Evolutionary conservation across 2,797 vertebrate genomes (phyloP), one percentile per base, ranked within the genome.

Genomic region (Enteromius afrohamiltoni): DNA sequence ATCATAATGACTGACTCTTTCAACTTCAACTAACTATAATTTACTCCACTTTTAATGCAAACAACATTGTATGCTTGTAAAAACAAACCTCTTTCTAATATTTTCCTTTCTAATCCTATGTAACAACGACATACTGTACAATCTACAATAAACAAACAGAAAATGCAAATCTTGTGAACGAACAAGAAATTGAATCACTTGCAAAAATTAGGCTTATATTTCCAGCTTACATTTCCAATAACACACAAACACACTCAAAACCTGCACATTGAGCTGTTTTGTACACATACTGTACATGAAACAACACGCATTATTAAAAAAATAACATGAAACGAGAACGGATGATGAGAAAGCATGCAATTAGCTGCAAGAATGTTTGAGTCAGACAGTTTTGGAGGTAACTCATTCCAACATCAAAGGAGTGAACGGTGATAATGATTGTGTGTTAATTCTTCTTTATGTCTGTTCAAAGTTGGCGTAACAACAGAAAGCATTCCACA

Each of bases 331-430:
- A 23, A 58, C 21, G 19, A 74, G 26, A 74, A 74, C 13, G 2
- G 40, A 47, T 64, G 40, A 64, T 0, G 1, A 42, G 58, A 47
- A 64, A 77, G 26, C 76, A 14, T 80, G 78, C n/a, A 26, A 45
- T 70, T 42, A 42, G 49, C 23, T 55, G 47, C 49, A 58, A 26
- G 31, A 80, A 71, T 71, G 51, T 64, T 64, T 34, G 45, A 82
- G 47, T 75, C 40, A 74, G 42, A 65, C 31, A 3, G 9, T 19
- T 82, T 53, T 74, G 31, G 19, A 49, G 53, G 60, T 21, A 75
- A 75, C 34, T 82, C 58, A 75, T 65, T 82, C 58, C 45, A 74
- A 29, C 58, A 82, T 75, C 70, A 65, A 82, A 53, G 16, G 21
- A 75, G 9, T 34, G 10, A 42, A 75, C 40, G 80, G 51, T 47